Evolutionary conservation across 2,113 vertebrate genomes (phyloP).

Genomic region (Zosterops hypoxanthus): DNA sequence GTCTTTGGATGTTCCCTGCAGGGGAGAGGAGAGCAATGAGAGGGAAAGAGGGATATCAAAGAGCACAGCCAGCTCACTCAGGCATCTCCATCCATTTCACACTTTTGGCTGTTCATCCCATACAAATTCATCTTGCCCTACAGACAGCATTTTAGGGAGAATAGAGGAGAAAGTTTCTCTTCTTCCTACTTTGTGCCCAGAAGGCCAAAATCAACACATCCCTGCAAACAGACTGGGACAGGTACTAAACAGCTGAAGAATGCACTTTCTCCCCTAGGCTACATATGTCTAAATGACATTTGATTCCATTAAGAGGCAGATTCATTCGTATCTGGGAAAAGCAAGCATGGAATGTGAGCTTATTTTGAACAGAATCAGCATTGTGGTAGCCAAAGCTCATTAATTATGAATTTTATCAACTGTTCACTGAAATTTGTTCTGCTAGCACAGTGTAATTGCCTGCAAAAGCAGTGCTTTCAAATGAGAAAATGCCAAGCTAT

Average conservation of each 20-base stretch:
- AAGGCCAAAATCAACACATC: neutral
- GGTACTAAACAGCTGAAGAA: slow-evolving; percentile 12
- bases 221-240: neutral
- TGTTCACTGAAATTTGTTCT: neutral
- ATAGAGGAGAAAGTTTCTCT: neutral
- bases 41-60: neutral
- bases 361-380: slow-evolving; percentile 28
- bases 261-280: neutral
- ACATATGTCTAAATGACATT: neutral
- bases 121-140: neutral
- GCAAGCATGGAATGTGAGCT: neutral
- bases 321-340: slow-evolving; percentile 3
- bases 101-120: neutral
- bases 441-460: neutral
- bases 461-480: neutral
- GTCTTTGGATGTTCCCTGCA: neutral
- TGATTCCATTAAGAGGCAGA: neutral
- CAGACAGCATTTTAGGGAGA: neutral
- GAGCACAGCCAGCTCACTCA: neutral
- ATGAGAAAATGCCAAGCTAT: neutral
- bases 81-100: neutral
- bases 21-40: neutral
- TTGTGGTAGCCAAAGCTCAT: slow-evolving; percentile 34
- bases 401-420: slow-evolving; percentile 49
- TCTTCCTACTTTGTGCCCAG: neutral